A percentile compares a stretch with the other conserved stretches of the same genome.
Conservation (phyloP, 2,797 vertebrate species). For the Emydoidea blandingii region DNA sequence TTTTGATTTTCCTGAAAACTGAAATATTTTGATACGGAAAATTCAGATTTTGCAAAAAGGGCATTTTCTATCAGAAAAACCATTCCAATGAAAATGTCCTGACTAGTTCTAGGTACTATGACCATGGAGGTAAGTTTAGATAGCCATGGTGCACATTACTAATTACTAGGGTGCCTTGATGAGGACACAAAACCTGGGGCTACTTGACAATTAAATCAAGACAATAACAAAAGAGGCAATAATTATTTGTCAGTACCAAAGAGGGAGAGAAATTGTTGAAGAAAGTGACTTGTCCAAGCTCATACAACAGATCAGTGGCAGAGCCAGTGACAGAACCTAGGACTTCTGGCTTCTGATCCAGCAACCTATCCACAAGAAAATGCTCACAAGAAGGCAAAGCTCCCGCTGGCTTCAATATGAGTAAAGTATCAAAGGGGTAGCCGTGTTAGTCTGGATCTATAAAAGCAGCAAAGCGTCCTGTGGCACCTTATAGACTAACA, state of each 20-base stretch:
- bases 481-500: no score
- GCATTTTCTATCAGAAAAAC: not conserved
- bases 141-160: not conserved
- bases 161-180: not conserved
- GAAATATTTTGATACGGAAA: not conserved
- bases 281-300: not conserved
- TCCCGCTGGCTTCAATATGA: rapidly evolving
- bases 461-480: no score
- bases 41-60: not conserved
- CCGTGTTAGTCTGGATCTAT: no score
- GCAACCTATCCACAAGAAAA: not conserved
- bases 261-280: constrained; percentile 24
- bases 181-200: not conserved
- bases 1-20: not conserved
- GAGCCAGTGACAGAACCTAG: not conserved
- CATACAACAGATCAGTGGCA: not conserved
- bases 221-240: not conserved
- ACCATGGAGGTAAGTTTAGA: not conserved
- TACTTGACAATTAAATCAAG: not conserved
- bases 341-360: not conserved
- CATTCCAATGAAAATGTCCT: not conserved
- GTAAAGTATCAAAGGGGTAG: not conserved
- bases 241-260: not conserved
- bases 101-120: not conserved
- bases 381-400: not conserved